Base-by-base conservation (phyloP, 2,113 vertebrate species). In the Procavia capensis region DNA sequence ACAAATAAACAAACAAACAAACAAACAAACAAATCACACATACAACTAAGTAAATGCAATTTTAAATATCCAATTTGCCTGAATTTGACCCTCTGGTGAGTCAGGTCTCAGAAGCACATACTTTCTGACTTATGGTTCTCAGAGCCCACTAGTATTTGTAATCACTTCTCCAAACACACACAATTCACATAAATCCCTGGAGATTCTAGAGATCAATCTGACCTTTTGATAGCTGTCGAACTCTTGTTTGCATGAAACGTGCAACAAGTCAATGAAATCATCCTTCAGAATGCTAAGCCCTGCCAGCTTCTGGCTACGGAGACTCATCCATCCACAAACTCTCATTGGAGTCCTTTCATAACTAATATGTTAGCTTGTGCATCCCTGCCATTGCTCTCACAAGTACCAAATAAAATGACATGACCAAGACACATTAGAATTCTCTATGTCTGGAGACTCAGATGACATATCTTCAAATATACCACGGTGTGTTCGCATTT, bases 31-130 rank as follows among this genome's bases (percentile, higher is more conserved):
- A n/a, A 34, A 6, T 31, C 68, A 72, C 22, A 72, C 36, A 72
- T 20, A 41, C n/a, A 89, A 5, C 43, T 61, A 79, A 86, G 59
- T 45, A 95, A 90, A 86, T 88, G 45, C 63, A 91, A 78, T 94
- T 91, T 91, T 96, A 94, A 97, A 93, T 97, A 95, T 96, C 88
- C 89, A 97, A 89, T 97, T 96, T 97, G 95, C 80, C 75, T 82
- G 81, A 96, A 80, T 94, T 93, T 95, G 94, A 96, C 86, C 89
- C 64, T 36, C 10, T 76, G n/a, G 50, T 81, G 41, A 93, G 50
- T 72, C 54, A 92, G 70, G 83, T 94, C 80, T 96, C 34, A 31
- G 45, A 94, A 86, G 91, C 45, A 82, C 61, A 68, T 75, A 36
- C 47, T 80, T 94, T 96, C 78, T 96, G 92, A 95, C 95, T 92